A percentile compares a stretch with the other conserved stretches of the same genome.
Evolutionary conservation across 2,797 vertebrate genomes (phyloP).

Genomic region (Coracias cyanogaster): DNA sequence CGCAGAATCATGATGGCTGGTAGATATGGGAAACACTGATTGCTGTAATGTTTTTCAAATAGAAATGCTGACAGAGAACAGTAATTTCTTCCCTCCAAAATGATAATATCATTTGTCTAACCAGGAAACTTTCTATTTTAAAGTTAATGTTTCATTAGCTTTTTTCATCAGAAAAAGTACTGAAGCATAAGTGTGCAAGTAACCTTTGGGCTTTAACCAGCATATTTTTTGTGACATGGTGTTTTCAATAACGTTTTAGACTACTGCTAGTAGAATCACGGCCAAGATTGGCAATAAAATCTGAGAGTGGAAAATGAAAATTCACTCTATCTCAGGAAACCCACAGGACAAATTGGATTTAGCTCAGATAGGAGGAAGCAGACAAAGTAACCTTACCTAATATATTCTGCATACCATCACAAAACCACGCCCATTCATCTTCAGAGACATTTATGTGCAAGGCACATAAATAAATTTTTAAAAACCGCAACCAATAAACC

Average conservation of each 20-base stretch:
- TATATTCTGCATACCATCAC: not conserved
- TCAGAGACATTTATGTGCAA: not conserved
- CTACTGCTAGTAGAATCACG: not conserved
- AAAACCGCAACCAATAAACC: too few relatives aligned
- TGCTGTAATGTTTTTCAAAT: not conserved
- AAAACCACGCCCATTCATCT: not conserved
- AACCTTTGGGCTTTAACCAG: not conserved
- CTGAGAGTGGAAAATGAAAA: not conserved
- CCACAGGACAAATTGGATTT: not conserved
- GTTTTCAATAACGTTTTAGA: not conserved
- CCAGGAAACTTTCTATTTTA: not conserved
- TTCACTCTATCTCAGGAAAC: not conserved
- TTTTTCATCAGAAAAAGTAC: constrained; percentile 3
- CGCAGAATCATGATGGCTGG: not conserved
- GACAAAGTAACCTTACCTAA: not conserved
- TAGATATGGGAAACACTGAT: not conserved
- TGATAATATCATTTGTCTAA: not conserved
- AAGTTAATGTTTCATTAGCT: constrained; percentile 11
- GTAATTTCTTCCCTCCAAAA: not conserved
- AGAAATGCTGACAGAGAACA: not conserved
- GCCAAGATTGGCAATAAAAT: not conserved
- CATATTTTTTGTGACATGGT: not conserved
- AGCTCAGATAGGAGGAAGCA: not conserved
- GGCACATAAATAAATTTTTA: not conserved
- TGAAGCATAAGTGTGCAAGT: not conserved